A percentile compares a stretch with the other conserved stretches of the same genome.
These are phyloP conservation scores for Matsumyia berberina DNA, from an alignment of 2,888 invertebrate genomes.

Conservation along the genomic window DNA sequence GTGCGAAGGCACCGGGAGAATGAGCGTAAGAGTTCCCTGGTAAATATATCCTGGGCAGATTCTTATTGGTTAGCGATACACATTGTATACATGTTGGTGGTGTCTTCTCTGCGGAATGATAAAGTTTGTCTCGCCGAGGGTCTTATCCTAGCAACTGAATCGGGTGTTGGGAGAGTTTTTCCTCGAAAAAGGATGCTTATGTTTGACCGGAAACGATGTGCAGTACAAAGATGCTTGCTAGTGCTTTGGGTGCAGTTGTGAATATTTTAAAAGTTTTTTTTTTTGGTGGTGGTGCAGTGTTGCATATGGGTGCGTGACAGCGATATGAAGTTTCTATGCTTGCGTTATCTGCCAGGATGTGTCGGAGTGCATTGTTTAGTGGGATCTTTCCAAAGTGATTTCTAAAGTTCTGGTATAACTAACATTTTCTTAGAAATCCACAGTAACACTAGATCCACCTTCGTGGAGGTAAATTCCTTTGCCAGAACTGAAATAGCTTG, in stretches of 20 bases:
- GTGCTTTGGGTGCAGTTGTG: conserved; percentile 57
- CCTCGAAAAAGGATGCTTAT: conserved; percentile 45
- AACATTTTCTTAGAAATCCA: not conserved
- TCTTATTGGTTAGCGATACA: conserved; percentile 70
- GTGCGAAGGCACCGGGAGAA: conserved; percentile 57
- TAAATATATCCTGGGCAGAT: conserved; percentile 60
- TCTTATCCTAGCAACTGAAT: conserved; percentile 58
- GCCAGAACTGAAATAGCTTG: too few relatives aligned
- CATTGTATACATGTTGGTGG: conserved; percentile 56
- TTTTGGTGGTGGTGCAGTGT: not conserved
- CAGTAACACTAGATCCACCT: too few relatives aligned
- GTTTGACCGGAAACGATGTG: conserved; percentile 55
- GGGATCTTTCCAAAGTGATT: conserved; percentile 24
- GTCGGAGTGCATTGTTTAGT: conserved; percentile 13
- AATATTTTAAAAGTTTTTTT: conserved; percentile 66
- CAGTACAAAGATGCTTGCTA: conserved; percentile 38
- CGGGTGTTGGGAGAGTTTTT: conserved; percentile 34
- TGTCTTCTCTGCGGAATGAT: conserved; percentile 58
- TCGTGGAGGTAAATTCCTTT: too few relatives aligned
- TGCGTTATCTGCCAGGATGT: conserved; percentile 47
- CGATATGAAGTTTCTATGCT: conserved; percentile 47
- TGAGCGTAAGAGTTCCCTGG: conserved; percentile 44
- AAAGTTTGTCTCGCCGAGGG: conserved; percentile 69
- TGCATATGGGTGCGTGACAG: conserved; percentile 57
- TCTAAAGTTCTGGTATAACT: conserved; percentile 22